phyloP scores from a whole-genome alignment of 2,113 vertebrate genomes.

The Oncorhynchus nerka region DNA sequence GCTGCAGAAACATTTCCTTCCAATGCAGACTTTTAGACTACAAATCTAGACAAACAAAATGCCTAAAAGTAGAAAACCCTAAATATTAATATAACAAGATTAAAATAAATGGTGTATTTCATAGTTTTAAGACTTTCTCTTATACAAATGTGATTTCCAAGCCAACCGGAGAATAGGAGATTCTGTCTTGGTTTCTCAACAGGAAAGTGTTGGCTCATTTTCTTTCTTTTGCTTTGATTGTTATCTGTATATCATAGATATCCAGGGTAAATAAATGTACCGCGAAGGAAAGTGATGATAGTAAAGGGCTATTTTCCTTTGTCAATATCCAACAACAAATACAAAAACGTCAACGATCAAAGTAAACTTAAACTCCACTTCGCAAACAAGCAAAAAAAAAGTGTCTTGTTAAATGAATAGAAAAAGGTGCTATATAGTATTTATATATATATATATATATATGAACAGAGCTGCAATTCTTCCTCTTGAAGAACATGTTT shows the following conservation, averaged over 20 bases:
- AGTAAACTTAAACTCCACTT: constrained; percentile 52
- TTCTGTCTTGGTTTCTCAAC: constrained; percentile 23
- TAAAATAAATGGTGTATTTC: constrained; percentile 37
- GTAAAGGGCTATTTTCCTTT: constrained; percentile 49
- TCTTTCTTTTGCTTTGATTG: constrained; percentile 25
- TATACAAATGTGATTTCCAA: constrained; percentile 31
- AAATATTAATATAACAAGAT: constrained; percentile 25
- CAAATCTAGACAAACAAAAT: constrained; percentile 29
- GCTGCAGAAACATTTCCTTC: constrained; percentile 18
- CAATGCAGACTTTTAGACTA: constrained; percentile 26
- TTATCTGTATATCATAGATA: neutral
- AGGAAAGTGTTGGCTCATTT: constrained; percentile 24
- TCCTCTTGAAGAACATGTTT: constrained; percentile 35
- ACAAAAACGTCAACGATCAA: constrained; percentile 62
- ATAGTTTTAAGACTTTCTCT: constrained; percentile 33
- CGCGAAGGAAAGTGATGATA: constrained; percentile 18
- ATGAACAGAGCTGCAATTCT: constrained; percentile 50
- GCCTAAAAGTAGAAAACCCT: constrained; percentile 35
- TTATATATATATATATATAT: constrained; percentile 31
- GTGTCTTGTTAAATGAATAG: constrained; percentile 32
- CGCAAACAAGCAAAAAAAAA: constrained; percentile 41
- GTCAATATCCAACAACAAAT: constrained; percentile 55
- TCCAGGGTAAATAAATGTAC: constrained; percentile 6
- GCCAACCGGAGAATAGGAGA: constrained; percentile 7
- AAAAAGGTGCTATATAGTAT: constrained; percentile 67